Base-by-base conservation (phyloP, 2,888 invertebrate genomes). In the Agrilus biguttatus region DNA sequence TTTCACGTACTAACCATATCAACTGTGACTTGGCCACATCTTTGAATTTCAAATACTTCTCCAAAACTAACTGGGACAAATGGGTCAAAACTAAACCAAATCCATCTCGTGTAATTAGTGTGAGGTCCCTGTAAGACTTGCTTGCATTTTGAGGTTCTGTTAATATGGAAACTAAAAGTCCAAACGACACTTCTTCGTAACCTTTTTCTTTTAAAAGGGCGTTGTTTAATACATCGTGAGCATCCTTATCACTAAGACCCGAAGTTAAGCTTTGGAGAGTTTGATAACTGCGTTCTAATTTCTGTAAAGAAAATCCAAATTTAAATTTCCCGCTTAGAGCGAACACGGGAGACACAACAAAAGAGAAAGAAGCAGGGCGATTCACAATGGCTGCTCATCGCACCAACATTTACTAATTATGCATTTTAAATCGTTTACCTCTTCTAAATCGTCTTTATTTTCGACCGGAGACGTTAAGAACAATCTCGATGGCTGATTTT, bases 141-240 rank as follows among this genome's bases (percentile, higher is more conserved):
- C 81, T 73, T 35, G 89, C 88, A 65, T 80, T 79, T 49, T 76
- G 75, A 44, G 85, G 83, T 62, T 96, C 93, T 17, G 85, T 83
- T 49, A 96, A 74, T 57, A 95, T 90, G 45, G 80, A 79, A 65
- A 87, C 87, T 46, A 96, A 70, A 62, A 96, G 77, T 41, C 95
- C 96, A 51, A 92, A 69, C 42, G 88, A 90, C 46, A 93, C 83
- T 59, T 96, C 95, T 66, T 96, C 95, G 70, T 93, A 91, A 58
- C 83, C 85, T 56, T 76, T 77, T 50, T 86, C 86, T 66, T 90
- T 89, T 61, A 87, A 82, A 50, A 91, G 85, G 48, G 89, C 83
- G 65, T 83, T 87, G 61, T 88, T 90, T 40, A 95, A 74, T 28
- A 84, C 83, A 65, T 95, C 93, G 63, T 93, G 92, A 56, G 87